These are phyloP conservation scores for Mallotus villosus DNA, from an alignment of 2,797 vertebrate genomes.

Conservation along the genomic window DNA sequence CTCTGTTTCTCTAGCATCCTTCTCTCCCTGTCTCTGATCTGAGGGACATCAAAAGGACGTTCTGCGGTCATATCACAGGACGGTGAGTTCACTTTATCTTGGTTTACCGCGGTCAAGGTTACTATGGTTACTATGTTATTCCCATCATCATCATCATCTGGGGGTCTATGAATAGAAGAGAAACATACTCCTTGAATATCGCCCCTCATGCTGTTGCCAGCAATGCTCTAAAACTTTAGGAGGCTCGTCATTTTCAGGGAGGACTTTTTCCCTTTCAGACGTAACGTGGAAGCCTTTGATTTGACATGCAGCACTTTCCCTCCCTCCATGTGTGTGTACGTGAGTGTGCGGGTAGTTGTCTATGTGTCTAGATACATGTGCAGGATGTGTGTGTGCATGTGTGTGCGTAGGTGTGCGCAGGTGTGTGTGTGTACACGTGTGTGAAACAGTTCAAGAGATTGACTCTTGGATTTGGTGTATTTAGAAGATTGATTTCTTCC, in stretches of 20 bases:
- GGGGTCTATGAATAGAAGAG: too few relatives aligned
- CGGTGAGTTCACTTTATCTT: too few relatives aligned
- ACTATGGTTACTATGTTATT: too few relatives aligned
- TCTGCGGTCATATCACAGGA: too few relatives aligned
- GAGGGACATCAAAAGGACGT: too few relatives aligned
- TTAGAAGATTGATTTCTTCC: slow-evolving; percentile 58
- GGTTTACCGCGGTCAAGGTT: too few relatives aligned
- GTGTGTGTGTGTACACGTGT: slow-evolving; percentile 8
- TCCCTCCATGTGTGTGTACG: not conserved
- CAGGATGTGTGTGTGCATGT: not conserved
- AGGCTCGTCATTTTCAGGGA: too few relatives aligned
- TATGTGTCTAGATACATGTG: not conserved
- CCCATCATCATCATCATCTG: too few relatives aligned
- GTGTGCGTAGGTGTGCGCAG: not conserved
- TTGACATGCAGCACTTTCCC: not conserved
- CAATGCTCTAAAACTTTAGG: too few relatives aligned
- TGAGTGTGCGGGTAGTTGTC: not conserved
- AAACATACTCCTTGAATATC: too few relatives aligned
- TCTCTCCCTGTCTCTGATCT: not conserved
- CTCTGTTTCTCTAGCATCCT: too few relatives aligned
- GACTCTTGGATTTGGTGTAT: slow-evolving; percentile 57
- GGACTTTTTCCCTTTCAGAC: not conserved
- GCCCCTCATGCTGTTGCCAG: too few relatives aligned
- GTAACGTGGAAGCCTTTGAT: not conserved
- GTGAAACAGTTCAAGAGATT: slow-evolving; percentile 52